These are phyloP conservation scores for Ornithoptera alexandrae DNA, from an alignment of 2,888 invertebrate species.

Conservation along the genomic window DNA sequence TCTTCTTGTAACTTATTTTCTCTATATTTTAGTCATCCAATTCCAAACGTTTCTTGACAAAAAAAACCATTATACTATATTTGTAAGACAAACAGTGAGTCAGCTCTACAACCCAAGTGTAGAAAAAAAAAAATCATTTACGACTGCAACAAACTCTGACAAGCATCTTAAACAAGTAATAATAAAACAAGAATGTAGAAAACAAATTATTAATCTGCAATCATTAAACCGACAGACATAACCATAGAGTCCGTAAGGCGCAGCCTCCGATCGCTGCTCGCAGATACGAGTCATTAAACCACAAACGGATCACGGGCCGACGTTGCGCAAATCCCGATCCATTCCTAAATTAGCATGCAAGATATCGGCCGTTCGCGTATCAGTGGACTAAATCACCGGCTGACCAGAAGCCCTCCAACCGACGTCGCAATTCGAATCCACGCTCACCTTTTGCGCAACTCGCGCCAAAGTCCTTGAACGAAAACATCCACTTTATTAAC, in stretches of 20 bases:
- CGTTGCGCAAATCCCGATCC: conserved; percentile 24
- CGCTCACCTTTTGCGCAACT: conserved; percentile 28
- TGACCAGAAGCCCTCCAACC: conserved; percentile 13
- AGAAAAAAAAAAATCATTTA: no score
- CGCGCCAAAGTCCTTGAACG: conserved; percentile 12
- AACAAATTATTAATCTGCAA: no score
- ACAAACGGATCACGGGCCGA: conserved; percentile 8
- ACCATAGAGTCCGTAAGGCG: neutral
- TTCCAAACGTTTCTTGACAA: no score
- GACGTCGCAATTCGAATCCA: conserved; percentile 20
- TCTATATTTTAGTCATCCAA: no score
- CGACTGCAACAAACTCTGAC: no score
- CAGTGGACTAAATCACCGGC: conserved; percentile 25
- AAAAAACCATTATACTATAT: no score
- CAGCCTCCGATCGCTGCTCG: neutral
- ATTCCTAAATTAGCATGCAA: conserved; percentile 25
- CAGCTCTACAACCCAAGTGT: no score
- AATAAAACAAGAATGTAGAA: no score
- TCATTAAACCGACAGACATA: neutral
- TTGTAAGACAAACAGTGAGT: no score
- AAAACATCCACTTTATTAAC: neutral
- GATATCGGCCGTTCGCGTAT: conserved; percentile 24
- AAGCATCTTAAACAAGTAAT: no score
- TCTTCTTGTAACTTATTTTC: no score
- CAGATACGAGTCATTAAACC: conserved; percentile 15